Percentiles rank a stretch among this genome's conserved stretches.
phyloP scores from a whole-genome alignment of 2,797 vertebrate species.

The Pangasius larnaudii region DNA sequence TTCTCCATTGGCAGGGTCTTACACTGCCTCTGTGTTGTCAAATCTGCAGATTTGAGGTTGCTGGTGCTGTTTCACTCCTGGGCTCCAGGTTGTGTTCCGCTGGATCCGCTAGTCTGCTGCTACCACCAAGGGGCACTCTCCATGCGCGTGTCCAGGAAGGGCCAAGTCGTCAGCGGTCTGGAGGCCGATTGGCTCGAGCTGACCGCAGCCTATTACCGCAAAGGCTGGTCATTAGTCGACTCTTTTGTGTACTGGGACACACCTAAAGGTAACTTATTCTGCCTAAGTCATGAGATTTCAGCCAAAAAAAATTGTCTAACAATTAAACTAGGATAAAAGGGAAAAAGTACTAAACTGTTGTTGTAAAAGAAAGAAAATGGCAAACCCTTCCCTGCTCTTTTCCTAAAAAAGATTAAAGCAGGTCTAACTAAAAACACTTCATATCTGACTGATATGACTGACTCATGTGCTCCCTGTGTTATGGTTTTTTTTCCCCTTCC shows the following conservation, averaged over 20 bases:
- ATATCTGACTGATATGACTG: slow-evolving; percentile 3
- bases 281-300: too few relatives aligned
- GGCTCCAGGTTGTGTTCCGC: slow-evolving; percentile 74
- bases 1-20: neutral
- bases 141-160: slow-evolving; percentile 91
- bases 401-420: slow-evolving; percentile 25
- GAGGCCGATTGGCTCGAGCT: slow-evolving; percentile 97
- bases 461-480: neutral
- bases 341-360: neutral
- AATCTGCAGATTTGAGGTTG: slow-evolving; percentile 71
- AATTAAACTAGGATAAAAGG: neutral
- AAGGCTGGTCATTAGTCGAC: slow-evolving; percentile 92
- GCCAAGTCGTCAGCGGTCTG: slow-evolving; percentile 86
- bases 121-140: slow-evolving; percentile 92
- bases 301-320: neutral
- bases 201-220: slow-evolving; percentile 91
- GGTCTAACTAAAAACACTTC: slow-evolving; percentile 22
- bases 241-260: slow-evolving; percentile 94
- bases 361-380: neutral
- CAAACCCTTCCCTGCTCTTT: neutral
- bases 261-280: slow-evolving; percentile 79
- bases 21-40: neutral
- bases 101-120: slow-evolving; percentile 82
- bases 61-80: slow-evolving; percentile 82
- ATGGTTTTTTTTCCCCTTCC: neutral